These are phyloP conservation scores for Phyllopteryx taeniolatus DNA, from an alignment of 2,113 vertebrate species.

Conservation along the genomic window DNA sequence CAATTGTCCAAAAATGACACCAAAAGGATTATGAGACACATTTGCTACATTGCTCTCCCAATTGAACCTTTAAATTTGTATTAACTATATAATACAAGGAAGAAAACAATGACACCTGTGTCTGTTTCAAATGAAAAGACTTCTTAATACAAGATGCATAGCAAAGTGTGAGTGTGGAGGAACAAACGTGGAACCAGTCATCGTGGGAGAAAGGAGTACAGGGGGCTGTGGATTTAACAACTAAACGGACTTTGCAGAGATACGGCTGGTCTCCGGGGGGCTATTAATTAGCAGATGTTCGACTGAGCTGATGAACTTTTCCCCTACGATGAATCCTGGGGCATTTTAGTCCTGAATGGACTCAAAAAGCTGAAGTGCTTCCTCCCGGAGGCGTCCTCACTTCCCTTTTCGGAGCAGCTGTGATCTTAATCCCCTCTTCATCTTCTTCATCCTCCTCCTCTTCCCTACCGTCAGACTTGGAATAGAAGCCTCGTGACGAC, in stretches of 20 bases:
- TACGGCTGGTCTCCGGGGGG: background rate
- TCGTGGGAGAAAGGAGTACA: background rate
- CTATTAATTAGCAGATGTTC: constrained; percentile 6
- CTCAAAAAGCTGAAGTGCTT: constrained; percentile 1
- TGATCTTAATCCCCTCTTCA: constrained; percentile 5
- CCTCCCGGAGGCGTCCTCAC: background rate
- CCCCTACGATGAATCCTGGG: background rate
- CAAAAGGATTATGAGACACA: background rate
- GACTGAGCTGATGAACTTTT: background rate
- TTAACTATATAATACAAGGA: background rate
- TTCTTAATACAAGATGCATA: background rate
- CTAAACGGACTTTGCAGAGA: background rate
- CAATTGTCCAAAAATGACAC: background rate
- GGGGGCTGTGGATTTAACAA: background rate
- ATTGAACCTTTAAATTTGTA: background rate
- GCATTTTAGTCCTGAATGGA: background rate
- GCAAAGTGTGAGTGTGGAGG: background rate
- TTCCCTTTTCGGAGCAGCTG: constrained; percentile 1
- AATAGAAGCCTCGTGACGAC: constrained; percentile 17
- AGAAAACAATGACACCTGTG: background rate
- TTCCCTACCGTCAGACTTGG: constrained; percentile 7
- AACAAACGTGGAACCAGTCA: background rate
- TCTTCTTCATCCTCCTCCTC: background rate
- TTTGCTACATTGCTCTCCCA: background rate
- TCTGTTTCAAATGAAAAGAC: background rate